Base-by-base conservation (phyloP, 2,113 vertebrate genomes). In the Falco punctatus region DNA sequence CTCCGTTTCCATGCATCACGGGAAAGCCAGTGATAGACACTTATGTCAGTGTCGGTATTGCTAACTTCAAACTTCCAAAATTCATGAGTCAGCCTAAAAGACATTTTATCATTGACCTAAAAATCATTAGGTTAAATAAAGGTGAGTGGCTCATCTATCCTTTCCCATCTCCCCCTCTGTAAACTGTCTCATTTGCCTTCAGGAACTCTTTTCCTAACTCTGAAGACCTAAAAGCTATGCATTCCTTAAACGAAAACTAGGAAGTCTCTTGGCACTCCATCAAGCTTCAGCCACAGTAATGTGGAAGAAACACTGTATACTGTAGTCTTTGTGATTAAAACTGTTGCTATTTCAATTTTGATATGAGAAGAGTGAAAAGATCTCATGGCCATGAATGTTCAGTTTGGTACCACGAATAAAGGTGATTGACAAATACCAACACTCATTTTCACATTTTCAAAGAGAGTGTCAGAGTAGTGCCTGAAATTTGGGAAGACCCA, bases 51-150 rank as follows among this genome's bases (percentile, higher is more conserved):
- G 48, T 54, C 27, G 35, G 55, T 72, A 86, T 20, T 33, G 58
- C 7, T 65, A 86, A 73, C 54, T 73, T 96, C 58, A 94, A 77
- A 62, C 32, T 88, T 92, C 73, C 58, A 77, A 54, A 89, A 79
- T 71, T 69, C 16, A 75, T 66, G 70, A 93, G 35, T 85, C 81
- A 91, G 66, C 54, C 23, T 9, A 20, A 69, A 96, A 71, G 48
- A 64, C 74, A 73, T 88, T 96, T 79, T 80, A 30, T 65, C 74
- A 92, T 42, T 93, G 21, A 6, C 35, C 51, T 90, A 88, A 95
- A 96, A 95, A 93, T 96, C 64, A 70, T 91, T 96, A 94, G 42
- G 84, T 80, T 94, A 80, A 91, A 88, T 38, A 95, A 90, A 93
- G 58, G 54, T 90, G 82, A 81, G 51, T 54, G 10, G 10, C 46